Base-by-base conservation (phyloP, 2,888 invertebrate genomes). In the Hydroisotoma schaefferi region DNA sequence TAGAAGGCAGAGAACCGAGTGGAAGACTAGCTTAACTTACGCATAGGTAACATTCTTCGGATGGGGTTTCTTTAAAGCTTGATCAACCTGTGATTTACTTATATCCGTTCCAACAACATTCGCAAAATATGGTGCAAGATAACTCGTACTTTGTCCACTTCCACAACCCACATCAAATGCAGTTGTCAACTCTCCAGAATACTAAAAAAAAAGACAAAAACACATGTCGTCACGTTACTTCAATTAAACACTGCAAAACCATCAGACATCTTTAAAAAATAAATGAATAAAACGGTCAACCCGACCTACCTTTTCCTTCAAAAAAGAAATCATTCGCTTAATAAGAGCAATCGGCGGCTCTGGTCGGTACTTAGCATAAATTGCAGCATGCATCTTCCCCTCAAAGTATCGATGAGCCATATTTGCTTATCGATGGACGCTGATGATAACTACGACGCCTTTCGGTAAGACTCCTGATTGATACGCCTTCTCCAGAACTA, bases 131-230 rank as follows among this genome's bases (percentile, higher is more conserved):
- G 75, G 74, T 1, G 77, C 74, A 29, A 80, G 69, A 5, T 76
- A 75, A n/a, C 71, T 61, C 0, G 80, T 79, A 59, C 78, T 78
- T 69, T 80, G 80, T n/a, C 81, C 81, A 18, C 76, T 75, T 3
- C 81, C 81, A 73, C 80, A 81, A 1, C 80, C 81, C 15, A 81
- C 76, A 72, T 81, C 81, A 2, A 78, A 72, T 8, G 79, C 80
- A 10, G 73, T 46, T 23, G 55, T 59, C 29, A 61, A 43, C 10
- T 56, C 56, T 47, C 69, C 69, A 5, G 28, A n/a, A 44, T 65
- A 67, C 69, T 69, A 23, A 18, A 43, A 40, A 44, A 22, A 15
- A 1, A 18, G 25, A 10, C 38, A 48, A 37, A 15, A 5, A 1
- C n/a, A 23, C 12, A 33, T 10, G 15, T 33, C 15, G 43, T 12